Evolutionary conservation across 2,797 vertebrate species (phyloP), one percentile per base, ranked within the genome.

Genomic region (Acestrorhynchus altus): DNA sequence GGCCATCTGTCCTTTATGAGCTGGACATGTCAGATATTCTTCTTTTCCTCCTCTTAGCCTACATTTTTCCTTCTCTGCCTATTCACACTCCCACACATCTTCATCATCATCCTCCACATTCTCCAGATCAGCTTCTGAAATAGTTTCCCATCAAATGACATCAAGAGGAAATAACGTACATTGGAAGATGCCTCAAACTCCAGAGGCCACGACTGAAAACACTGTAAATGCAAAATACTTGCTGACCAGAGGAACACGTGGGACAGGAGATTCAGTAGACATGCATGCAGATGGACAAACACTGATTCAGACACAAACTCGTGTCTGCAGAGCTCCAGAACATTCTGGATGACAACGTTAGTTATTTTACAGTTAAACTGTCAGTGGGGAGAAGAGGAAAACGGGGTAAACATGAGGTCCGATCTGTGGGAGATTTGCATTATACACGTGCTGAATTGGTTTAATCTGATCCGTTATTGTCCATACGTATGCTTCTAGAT

Each of bases 1-100:
- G 88, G 95, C 97, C 97, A 98, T 98, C 97, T 99, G 97, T 96
- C 93, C 95, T 94, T 89, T 87, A 90, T 66, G 91, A 91, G 92
- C 90, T 90, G 94, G 89, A 92, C 87, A 74, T 90, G 90, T 88
- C 85, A 89, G 84, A 84, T 89, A 88, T 87, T 86, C 83, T 84
- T 80, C 78, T 87, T 85, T 35, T 88, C 82, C 83, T 87, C 63
- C 40, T 81, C 87, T 87, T 89, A 92, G 89, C 90, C 92, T 83
- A 89, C 89, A 84, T 87, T 87, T 91, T 89, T 88, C 85, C 81
- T 0, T 83, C 61, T 72, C 80, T 71, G 42, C 78, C 77, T 31
- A 26, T 67, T 79, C 16, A 73, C 78, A 84, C 81, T 81, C 85
- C 80, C 84, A 71, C 74, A 76, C 72, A 66, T 74, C 76, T 85